Percentiles rank a stretch among this genome's conserved stretches.
Evolutionary conservation across 1,140 invertebrate species (phyloP).

Genomic region (Drosophila orena): DNA sequence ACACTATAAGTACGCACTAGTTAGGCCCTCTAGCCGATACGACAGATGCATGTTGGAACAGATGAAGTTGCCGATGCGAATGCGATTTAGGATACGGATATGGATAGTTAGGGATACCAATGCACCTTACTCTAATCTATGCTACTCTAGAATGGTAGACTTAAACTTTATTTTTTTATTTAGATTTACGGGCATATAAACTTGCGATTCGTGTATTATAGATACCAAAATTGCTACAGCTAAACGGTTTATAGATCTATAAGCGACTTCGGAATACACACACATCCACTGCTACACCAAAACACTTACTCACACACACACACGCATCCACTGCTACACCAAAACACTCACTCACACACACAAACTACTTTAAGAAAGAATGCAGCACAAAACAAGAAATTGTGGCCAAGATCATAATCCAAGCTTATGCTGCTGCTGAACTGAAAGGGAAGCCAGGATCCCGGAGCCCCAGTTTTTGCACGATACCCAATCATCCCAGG

Average conservation of each 20-base stretch:
- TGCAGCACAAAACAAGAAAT: slow-evolving; percentile 29
- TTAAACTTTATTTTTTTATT: slow-evolving; percentile 57
- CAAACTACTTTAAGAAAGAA: slow-evolving; percentile 18
- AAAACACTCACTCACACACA: slow-evolving; percentile 13
- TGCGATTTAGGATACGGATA: slow-evolving; percentile 18
- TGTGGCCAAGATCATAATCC: background rate
- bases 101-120: slow-evolving; percentile 28
- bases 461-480: slow-evolving; percentile 10
- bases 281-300: slow-evolving; percentile 4
- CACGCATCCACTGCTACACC: slow-evolving; percentile 3
- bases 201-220: slow-evolving; percentile 62
- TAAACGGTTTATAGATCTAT: slow-evolving; percentile 46
- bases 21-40: slow-evolving; percentile 20
- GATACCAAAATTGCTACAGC: slow-evolving; percentile 60
- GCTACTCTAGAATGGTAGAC: slow-evolving; percentile 22
- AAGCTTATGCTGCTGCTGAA: slow-evolving; percentile 4
- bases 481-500: slow-evolving; percentile 1
- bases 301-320: slow-evolving; percentile 11
- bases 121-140: slow-evolving; percentile 27
- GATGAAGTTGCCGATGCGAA: background rate
- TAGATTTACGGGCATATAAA: slow-evolving; percentile 57
- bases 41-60: slow-evolving; percentile 4
- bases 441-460: background rate
- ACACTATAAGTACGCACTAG: slow-evolving; percentile 27
- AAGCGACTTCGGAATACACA: slow-evolving; percentile 9